These are phyloP conservation scores for Fistularia commersonii DNA, from an alignment of 2,797 vertebrate genomes.

Conservation along the genomic window DNA sequence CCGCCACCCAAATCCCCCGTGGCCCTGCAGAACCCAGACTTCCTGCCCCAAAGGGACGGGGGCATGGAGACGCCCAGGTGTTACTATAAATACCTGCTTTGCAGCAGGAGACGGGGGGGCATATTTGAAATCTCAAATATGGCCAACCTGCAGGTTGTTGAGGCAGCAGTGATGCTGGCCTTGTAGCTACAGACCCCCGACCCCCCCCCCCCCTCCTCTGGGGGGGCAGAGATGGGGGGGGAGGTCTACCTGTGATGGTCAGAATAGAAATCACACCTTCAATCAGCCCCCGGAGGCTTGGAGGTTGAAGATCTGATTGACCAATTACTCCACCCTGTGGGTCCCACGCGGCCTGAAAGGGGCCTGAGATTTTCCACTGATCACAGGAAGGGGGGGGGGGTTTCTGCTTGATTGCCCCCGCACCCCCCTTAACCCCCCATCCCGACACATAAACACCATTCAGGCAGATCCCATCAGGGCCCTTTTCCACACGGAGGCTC, in stretches of 20 bases:
- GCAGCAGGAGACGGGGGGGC: constrained; percentile 66
- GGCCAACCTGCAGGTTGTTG: too few relatives aligned
- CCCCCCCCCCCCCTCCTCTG: too few relatives aligned
- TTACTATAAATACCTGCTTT: constrained; percentile 71
- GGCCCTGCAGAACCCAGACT: too few relatives aligned
- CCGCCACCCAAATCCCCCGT: too few relatives aligned
- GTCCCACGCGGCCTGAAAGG: constrained; percentile 56
- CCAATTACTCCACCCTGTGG: constrained; percentile 66
- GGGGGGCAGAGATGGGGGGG: constrained; percentile 32
- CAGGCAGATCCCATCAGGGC: constrained; percentile 64
- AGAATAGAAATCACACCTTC: constrained; percentile 71
- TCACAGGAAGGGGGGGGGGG: constrained; percentile 58
- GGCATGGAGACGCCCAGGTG: too few relatives aligned
- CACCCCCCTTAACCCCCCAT: constrained; percentile 34
- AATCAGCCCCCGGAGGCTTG: constrained; percentile 66
- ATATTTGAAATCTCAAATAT: too few relatives aligned
- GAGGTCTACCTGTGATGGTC: constrained; percentile 47
- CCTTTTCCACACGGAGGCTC: constrained; percentile 68
- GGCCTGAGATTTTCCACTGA: constrained; percentile 63
- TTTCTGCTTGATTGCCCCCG: constrained; percentile 71
- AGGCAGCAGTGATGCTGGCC: constrained; percentile 33
- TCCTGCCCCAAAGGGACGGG: too few relatives aligned
- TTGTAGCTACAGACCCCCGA: constrained; percentile 33
- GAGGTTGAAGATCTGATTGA: constrained; percentile 72
- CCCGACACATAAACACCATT: constrained; percentile 51